Conservation (phyloP, 2,797 vertebrate species). For the Alosa sapidissima region DNA sequence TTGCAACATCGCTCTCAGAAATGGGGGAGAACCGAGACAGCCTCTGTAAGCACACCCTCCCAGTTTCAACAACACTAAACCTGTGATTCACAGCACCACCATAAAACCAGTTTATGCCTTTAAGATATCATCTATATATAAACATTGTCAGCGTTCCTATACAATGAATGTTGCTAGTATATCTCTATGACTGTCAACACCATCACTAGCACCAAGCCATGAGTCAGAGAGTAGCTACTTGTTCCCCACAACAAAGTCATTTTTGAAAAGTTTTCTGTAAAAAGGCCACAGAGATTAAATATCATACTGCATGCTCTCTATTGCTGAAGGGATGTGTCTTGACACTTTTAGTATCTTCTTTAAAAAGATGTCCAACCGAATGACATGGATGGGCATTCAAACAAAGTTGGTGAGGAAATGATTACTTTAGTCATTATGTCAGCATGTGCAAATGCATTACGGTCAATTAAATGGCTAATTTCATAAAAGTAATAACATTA, state of each 20-base stretch:
- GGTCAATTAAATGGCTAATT: conserved; percentile 82
- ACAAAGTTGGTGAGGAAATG: conserved; percentile 61
- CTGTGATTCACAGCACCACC: conserved; percentile 3
- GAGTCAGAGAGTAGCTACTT: neutral
- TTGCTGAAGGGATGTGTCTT: neutral
- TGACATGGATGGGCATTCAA: neutral
- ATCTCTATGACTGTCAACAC: conserved; percentile 24
- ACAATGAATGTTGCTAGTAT: conserved; percentile 41
- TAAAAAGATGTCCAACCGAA: neutral
- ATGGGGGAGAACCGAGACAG: neutral
- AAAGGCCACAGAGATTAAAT: neutral
- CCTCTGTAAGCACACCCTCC: neutral
- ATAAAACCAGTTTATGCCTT: conserved; percentile 12
- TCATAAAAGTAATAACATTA: conserved; percentile 73
- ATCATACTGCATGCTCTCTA: neutral
- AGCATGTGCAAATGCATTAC: conserved; percentile 76
- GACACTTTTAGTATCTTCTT: neutral
- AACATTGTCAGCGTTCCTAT: conserved; percentile 45
- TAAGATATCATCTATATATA: conserved; percentile 3
- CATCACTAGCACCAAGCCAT: neutral
- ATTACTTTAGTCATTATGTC: conserved; percentile 76
- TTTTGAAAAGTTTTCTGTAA: neutral
- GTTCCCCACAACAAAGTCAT: neutral
- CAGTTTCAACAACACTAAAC: conserved; percentile 1
- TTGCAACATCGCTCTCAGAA: neutral